Evolutionary conservation across 2,888 invertebrate genomes (phyloP).

Genomic region (Pristionchus entomophagus): DNA sequence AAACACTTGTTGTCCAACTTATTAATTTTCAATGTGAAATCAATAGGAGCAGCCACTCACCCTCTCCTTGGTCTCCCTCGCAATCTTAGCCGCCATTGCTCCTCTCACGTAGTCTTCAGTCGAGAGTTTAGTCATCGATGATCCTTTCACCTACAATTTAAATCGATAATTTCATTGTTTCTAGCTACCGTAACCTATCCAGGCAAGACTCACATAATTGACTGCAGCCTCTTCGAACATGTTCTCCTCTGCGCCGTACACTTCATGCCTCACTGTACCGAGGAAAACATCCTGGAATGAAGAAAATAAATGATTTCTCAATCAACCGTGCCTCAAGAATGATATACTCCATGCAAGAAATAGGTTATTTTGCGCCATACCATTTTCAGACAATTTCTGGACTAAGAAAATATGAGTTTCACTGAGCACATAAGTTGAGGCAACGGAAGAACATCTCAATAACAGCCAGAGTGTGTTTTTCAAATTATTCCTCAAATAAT

Average conservation of each 20-base stretch:
- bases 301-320: not conserved
- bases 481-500: no score
- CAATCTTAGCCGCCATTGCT: no score
- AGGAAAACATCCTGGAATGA: slow-evolving; percentile 11
- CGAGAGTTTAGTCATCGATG: not conserved
- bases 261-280: not conserved
- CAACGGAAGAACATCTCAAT: no score
- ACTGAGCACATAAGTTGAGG: no score
- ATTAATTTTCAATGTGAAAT: not conserved
- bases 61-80: not conserved
- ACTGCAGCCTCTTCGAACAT: not conserved
- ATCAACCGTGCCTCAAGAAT: not conserved
- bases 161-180: not conserved
- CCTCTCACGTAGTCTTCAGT: not conserved
- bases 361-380: no score
- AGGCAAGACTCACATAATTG: not conserved
- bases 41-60: not conserved
- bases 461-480: no score
- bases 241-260: not conserved
- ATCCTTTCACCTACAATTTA: not conserved
- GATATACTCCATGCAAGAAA: not conserved
- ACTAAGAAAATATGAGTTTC: not conserved
- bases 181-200: not conserved
- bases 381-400: not conserved
- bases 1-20: no score